Base-by-base conservation (phyloP, 2,797 vertebrate genomes). In the Neosilurus hyrtlii region DNA sequence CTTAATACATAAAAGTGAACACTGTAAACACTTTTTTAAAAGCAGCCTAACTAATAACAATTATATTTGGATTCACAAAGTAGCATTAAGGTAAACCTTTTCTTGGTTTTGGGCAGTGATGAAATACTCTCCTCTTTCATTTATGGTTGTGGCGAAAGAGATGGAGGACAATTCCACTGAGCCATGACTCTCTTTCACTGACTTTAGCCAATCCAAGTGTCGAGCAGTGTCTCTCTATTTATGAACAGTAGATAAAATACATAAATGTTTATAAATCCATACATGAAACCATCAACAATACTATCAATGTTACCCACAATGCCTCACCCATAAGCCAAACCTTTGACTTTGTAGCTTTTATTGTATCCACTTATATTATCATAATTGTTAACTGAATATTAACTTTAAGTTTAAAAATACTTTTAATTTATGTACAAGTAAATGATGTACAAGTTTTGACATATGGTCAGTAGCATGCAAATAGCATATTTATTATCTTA, bases 151-250 rank as follows among this genome's bases (percentile, higher is more conserved):
- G 37, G 96, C 97, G 86, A 99, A 92, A 0, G 96, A 96, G 62
- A 99, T 91, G 0, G 98, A 99, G 0, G 98, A 98, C 67, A 97
- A 91, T 87, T 99, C 98, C 83, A 99, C 97, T 0, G 98, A 99
- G 0, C 98, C 98, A 3, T 99, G 98, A 85, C 96, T 98, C 82
- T 99, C 98, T 82, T 97, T 98, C 83, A 99, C 97, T 0, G 95
- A 96, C 89, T 96, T 98, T 84, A 99, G 82, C 98, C 98, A 99
- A 83, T 96, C 96, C 84, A 98, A 83, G 86, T 97, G 95, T 35
- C 96, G 94, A 79, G 96, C 96, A 59, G 96, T 97, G 88, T 97
- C 97, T 18, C 76, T 49, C 98, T 74, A 56, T 73, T 30, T 72
- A 30, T 2, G 54, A 1, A 30, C 9, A 57, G 52, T 12, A 35